Base-by-base conservation (phyloP, 2,113 vertebrate genomes). In the Sturnira hondurensis region DNA sequence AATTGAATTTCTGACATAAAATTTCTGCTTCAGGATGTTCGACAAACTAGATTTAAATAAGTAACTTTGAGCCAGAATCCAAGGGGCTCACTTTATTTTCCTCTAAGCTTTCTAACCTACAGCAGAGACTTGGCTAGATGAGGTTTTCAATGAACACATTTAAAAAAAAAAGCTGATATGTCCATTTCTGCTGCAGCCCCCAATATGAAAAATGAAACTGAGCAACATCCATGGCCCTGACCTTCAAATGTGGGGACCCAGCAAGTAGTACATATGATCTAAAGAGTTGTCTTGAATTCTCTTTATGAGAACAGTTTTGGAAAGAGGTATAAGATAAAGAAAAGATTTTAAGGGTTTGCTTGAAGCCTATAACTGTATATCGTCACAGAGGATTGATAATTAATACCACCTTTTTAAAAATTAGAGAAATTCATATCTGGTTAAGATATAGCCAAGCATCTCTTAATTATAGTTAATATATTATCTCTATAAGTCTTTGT, bases 321-420 rank as follows among this genome's bases (percentile, higher is more conserved):
- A 89, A 89, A 95, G 73, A 93, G 47, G 11, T 90, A 92, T 90
- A 92, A 89, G 54, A 73, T 13, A 45, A 73, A 73, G 15, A 78
- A 43, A 84, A 89, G 17, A 45, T 50, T 78, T 87, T 24, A 70
- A 89, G 68, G 33, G 26, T 80, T 93, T 65, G 70, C 3, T 73
- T 88, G 38, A 86, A 81, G 11, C 11, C 2, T 58, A 3, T 45
- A 65, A 45, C 36, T 86, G 28, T 86, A 22, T 24, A 36, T n/a
- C 71, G 41, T 58, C 33, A 47, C 19, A 83, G 43, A 43, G 22
- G 11, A 82, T 38, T 93, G 24, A 61, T 52, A 89, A 96, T 36
- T 92, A 90, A 71, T 9, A 24, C 45, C 52, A 70, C 76, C 67
- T 41, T 70, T 88, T 88, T 5, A 3, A 74, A 86, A 76, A 95